Percentiles rank a stretch among this genome's conserved stretches.
Conservation (phyloP, 30 jellyfish, hydroid and myxozoan genomes). For the Turritopsis dohrnii region DNA sequence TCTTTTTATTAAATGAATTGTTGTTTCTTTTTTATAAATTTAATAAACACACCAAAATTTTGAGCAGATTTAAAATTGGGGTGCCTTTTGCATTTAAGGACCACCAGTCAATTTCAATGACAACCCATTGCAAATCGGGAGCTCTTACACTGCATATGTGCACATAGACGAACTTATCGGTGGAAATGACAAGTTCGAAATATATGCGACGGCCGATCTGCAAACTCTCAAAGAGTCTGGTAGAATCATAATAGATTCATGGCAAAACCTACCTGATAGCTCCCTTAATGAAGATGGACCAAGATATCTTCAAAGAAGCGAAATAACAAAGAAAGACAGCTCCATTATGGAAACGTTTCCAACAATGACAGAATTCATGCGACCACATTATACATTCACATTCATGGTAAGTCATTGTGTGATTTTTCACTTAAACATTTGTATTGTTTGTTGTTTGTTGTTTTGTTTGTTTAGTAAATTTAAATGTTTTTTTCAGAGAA, state of each 20-base stretch:
- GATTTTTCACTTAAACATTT: not conserved
- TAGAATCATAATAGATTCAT: not conserved
- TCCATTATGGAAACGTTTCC: not conserved
- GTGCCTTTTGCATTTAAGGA: not conserved
- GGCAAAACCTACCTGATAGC: not conserved
- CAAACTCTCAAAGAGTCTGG: not conserved
- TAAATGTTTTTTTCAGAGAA: not conserved
- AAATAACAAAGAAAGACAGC: not conserved
- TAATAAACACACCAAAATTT: too few relatives aligned
- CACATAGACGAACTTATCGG: not conserved
- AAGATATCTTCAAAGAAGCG: not conserved
- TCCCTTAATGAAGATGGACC: not conserved
- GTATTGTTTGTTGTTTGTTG: too few relatives aligned
- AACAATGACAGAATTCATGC: not conserved
- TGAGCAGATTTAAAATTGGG: too few relatives aligned
- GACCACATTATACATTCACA: not conserved
- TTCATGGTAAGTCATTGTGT: not conserved
- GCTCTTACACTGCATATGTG: not conserved
- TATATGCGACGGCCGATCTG: not conserved
- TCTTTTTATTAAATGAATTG: too few relatives aligned
- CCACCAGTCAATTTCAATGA: not conserved
- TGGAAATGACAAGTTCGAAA: not conserved
- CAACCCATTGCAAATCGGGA: not conserved
- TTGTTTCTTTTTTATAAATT: too few relatives aligned
- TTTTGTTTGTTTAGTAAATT: too few relatives aligned